A percentile compares a stretch with the other conserved stretches of the same genome.
Conservation (phyloP, 2,113 vertebrate species). For the Hyperopisus bebe region DNA sequence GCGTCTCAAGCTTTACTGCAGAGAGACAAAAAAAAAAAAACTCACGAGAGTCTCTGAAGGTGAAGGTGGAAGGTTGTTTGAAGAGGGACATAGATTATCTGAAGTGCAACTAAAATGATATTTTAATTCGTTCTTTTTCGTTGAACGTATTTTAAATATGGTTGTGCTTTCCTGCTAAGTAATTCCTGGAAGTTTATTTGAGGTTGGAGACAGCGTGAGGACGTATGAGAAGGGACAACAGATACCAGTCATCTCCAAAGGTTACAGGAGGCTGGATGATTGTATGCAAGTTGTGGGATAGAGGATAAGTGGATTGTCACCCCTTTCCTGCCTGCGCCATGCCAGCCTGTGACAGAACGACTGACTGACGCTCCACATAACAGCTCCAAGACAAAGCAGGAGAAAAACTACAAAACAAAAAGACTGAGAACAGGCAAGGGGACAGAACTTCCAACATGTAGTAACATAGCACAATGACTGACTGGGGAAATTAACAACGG, state of each 20-base stretch:
- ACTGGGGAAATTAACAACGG: too few species aligned
- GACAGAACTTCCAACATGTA: too few species aligned
- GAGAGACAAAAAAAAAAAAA: background rate
- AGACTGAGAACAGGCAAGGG: too few species aligned
- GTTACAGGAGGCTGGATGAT: background rate
- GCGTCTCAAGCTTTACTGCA: background rate
- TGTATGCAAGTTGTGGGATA: background rate
- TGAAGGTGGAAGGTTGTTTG: background rate
- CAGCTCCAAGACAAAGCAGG: too few species aligned
- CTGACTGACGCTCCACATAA: background rate
- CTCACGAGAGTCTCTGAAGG: background rate
- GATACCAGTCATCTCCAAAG: background rate
- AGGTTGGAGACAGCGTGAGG: background rate
- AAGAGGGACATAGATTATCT: background rate
- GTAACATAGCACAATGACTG: too few species aligned
- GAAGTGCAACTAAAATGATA: background rate
- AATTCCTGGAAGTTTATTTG: background rate
- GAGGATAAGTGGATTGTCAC: background rate
- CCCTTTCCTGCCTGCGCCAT: background rate
- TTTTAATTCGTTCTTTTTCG: background rate
- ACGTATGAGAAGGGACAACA: background rate
- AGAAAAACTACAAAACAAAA: too few species aligned
- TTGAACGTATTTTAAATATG: background rate
- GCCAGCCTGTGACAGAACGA: background rate
- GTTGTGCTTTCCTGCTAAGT: background rate